Evolutionary conservation across 2,113 vertebrate species (phyloP).

Genomic region (Columba livia): DNA sequence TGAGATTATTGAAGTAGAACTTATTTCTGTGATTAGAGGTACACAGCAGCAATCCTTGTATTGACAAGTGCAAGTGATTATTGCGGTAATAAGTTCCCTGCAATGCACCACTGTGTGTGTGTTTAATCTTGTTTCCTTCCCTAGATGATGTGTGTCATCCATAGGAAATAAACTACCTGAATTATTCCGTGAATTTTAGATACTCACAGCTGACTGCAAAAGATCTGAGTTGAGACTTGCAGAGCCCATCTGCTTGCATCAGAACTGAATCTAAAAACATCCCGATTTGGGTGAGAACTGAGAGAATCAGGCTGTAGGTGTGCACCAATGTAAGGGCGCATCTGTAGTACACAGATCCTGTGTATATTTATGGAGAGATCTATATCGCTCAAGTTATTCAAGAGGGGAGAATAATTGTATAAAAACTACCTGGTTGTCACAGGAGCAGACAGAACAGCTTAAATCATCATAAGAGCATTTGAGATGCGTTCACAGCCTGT

Average conservation of each 20-base stretch:
- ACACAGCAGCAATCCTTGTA: neutral
- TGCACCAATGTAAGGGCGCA: neutral
- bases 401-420: neutral
- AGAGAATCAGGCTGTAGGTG: neutral
- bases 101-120: slow-evolving; percentile 24
- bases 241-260: slow-evolving; percentile 20
- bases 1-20: slow-evolving; percentile 20
- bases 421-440: slow-evolving; percentile 11
- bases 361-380: neutral
- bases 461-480: neutral
- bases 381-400: neutral
- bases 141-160: neutral
- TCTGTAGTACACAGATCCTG: neutral
- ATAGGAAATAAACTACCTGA: slow-evolving; percentile 20
- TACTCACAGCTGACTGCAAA: neutral
- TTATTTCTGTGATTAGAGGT: slow-evolving; percentile 18
- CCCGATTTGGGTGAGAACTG: neutral
- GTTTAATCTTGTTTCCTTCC: neutral
- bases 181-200: neutral
- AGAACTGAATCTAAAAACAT: slow-evolving; percentile 1
- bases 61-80: slow-evolving; percentile 36
- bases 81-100: slow-evolving; percentile 43
- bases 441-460: neutral
- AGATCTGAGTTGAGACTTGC: neutral
- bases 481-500: neutral